Base-by-base conservation (phyloP, 1,140 invertebrate genomes). In the Leptinotarsa undecemlineata region DNA sequence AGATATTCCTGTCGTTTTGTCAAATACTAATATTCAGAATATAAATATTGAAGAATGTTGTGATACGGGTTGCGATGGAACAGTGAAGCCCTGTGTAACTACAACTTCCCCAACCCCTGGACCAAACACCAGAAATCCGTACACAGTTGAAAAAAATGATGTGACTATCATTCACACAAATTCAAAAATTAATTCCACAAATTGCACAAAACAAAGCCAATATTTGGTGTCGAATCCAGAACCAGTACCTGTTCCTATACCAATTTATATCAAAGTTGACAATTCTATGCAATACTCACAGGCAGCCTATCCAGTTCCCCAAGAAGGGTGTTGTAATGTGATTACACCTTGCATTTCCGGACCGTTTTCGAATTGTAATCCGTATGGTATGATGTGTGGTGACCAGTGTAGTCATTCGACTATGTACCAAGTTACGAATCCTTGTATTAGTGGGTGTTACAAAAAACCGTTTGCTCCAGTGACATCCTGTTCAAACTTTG, bases 351-450 rank as follows among this genome's bases (percentile, higher is more conserved):
- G 33, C 33, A 11, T 42, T 42, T 42, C 64, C 4, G 3, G 26
- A 0, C 64, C 26, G 20, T 21, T 33, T 17, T 67, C 17, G 20
- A 33, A n/a, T 26, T 23, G 23, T 67, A 21, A 33, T 17, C 19
- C 64, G 2, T 67, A 11, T 21, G 19, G 26, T n/a, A 11, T n/a
- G 21, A 67, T 26, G 17, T 67, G 64, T 33, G 64, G 64, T 14
- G 15, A 26, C 11, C 6, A 19, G 11, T 75, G 74, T 71, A n/a
- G 15, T n/a, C 26, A 68, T 15, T 19, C 14, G 3, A 70, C 47
- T 63, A 21, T 48, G 17, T 75, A 71, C 48, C 48, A 64, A n/a
- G 68, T 69, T 14, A 48, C 21, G 4, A 71, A 75, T 71, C 74
- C 74, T 8, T 75, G 74, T 51, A 42, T 51, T 13, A 20, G 20